Evolutionary conservation across 2,888 invertebrate species (phyloP), one percentile per base, ranked within the genome.

Genomic region (Chaetoderma sp.): DNA sequence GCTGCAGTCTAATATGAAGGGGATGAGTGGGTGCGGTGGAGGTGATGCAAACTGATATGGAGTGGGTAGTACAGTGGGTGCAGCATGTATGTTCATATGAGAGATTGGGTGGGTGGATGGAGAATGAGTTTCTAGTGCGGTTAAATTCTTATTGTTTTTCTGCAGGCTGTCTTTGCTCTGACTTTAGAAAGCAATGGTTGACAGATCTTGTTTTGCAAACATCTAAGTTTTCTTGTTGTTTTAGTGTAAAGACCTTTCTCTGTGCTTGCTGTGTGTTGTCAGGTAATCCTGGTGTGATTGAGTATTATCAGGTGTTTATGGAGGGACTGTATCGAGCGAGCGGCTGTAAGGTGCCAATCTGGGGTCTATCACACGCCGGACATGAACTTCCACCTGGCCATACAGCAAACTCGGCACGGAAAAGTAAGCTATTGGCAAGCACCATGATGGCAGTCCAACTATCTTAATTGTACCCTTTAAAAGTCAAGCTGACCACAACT

Each of bases 271-370:
- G n/a, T n/a, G n/a, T n/a, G n/a, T n/a, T n/a, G n/a, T 16, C 75
- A 89, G 89, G 96, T 32, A 96, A 96, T 89, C 96, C 96, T 8
- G 96, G 96, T 1, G 83, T 95, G 27, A 90, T 93, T 0, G 91
- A 91, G 65, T 96, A 93, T 86, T 96, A 96, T 79, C 89, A 89
- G 36, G 89, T 90, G 75, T 96, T 96, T 85, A 89, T 92, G 71
- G 87, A 89, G 47, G 88, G 89, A 32, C 76, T 96, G 5, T 89
- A 93, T 82, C 86, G 89, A 68, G 88, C 88, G 60, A 87, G 92
- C 33, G 88, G 88, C 0, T 80, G 84, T 5, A 87, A 88, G 57
- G 88, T 91, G 64, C 92, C 95, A 6, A 90, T 96, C 2, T 95
- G 95, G 92, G 89, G 92, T 36, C 87, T 96, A 65, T 93, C 92